Evolutionary conservation across 1,140 invertebrate species (phyloP).

Genomic region (Cherax quadricarinatus): DNA sequence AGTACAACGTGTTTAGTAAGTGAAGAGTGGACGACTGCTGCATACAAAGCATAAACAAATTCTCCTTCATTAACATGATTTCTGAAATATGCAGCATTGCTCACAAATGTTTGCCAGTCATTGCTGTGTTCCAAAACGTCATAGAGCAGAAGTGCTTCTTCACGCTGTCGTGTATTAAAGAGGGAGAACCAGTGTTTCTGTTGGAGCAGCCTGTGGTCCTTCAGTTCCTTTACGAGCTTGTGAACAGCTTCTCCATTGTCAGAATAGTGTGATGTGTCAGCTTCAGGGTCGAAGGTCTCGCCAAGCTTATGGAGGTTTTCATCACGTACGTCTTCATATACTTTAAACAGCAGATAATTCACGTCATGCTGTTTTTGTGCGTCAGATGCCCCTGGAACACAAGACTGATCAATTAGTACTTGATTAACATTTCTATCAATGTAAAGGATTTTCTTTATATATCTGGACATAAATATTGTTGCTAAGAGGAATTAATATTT

Average conservation of each 20-base stretch:
- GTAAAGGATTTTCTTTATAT: too few species aligned
- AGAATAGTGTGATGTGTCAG: conserved; percentile 11
- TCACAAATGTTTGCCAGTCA: conserved; percentile 22
- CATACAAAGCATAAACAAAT: conserved; percentile 41
- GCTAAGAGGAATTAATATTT: too few species aligned
- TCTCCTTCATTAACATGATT: conserved; percentile 41
- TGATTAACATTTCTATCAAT: too few species aligned
- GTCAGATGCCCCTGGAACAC: neutral
- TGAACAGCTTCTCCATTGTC: conserved; percentile 25
- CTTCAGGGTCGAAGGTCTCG: conserved; percentile 21
- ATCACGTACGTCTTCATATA: conserved; percentile 37
- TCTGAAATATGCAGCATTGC: conserved; percentile 41
- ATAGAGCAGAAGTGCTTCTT: conserved; percentile 44
- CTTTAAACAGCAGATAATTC: conserved; percentile 32
- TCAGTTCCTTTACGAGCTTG: conserved; percentile 18
- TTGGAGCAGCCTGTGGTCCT: conserved; percentile 20
- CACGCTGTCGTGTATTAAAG: conserved; percentile 36
- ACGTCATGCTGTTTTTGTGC: conserved; percentile 55
- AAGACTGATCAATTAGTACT: neutral
- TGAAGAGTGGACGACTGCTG: conserved; percentile 19
- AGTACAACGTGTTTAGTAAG: conserved; percentile 26
- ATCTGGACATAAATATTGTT: too few species aligned
- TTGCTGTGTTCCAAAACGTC: conserved; percentile 29
- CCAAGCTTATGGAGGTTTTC: neutral
- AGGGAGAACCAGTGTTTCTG: conserved; percentile 55